Percentiles rank a stretch among this genome's conserved stretches.
Evolutionary conservation across 2,888 invertebrate genomes (phyloP).

Genomic region (Scrobipalpa costella): DNA sequence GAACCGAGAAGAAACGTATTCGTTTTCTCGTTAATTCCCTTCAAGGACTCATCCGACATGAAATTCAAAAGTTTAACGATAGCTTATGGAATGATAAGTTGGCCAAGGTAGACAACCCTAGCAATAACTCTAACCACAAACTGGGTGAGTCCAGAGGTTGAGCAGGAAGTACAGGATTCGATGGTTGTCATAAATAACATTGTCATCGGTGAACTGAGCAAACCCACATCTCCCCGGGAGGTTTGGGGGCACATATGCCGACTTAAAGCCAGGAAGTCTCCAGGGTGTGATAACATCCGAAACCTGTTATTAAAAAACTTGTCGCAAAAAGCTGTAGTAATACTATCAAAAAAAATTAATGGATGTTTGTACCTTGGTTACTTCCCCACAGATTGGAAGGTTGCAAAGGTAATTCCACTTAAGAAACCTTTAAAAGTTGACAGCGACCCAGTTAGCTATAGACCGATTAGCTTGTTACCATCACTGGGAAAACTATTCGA

Average conservation of each 20-base stretch:
- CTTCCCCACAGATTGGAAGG: slow-evolving; percentile 27
- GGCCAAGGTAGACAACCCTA: too few species aligned
- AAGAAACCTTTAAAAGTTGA: neutral
- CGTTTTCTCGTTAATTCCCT: too few species aligned
- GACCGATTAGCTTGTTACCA: slow-evolving; percentile 31
- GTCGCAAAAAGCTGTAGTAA: slow-evolving; percentile 24
- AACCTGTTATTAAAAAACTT: slow-evolving; percentile 26
- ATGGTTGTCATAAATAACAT: too few species aligned
- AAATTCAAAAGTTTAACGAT: too few species aligned
- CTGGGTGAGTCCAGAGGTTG: too few species aligned
- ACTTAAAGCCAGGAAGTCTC: slow-evolving; percentile 25
- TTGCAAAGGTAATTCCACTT: slow-evolving; percentile 11
- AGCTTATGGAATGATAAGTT: too few species aligned
- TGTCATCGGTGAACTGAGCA: too few species aligned
- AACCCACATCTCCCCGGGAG: too few species aligned
- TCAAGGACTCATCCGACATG: too few species aligned
- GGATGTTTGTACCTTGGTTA: slow-evolving; percentile 18
- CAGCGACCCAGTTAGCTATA: slow-evolving; percentile 10
- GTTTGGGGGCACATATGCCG: neutral
- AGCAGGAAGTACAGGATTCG: too few species aligned
- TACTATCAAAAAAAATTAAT: slow-evolving; percentile 27
- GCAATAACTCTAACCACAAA: too few species aligned
- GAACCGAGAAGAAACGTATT: too few species aligned
- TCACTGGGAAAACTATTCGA: slow-evolving; percentile 29
- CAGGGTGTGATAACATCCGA: slow-evolving; percentile 24